A percentile compares a stretch with the other conserved stretches of the same genome.
These are phyloP conservation scores for Athene noctua DNA, from an alignment of 2,113 vertebrate genomes.

Conservation along the genomic window DNA sequence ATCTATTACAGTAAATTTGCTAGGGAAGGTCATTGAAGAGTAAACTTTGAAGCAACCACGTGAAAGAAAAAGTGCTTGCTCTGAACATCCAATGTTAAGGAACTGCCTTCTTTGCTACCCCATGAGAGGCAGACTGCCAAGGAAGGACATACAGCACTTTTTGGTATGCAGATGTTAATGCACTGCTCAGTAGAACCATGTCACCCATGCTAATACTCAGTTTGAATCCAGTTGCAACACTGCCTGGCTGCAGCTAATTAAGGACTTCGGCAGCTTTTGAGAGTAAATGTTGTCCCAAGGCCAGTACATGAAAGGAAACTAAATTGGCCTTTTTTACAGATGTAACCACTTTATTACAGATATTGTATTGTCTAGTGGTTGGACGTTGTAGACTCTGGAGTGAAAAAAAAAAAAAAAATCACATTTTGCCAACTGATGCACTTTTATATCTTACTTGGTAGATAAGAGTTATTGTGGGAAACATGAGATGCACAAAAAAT, in stretches of 20 bases:
- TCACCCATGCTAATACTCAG: background rate
- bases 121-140: background rate
- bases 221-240: background rate
- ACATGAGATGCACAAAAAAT: background rate
- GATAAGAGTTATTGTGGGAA: background rate
- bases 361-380: background rate
- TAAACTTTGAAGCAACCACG: background rate
- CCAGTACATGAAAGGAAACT: background rate
- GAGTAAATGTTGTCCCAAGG: background rate
- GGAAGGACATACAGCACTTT: background rate
- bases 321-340: background rate
- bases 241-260: background rate
- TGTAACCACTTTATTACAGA: background rate
- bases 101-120: background rate
- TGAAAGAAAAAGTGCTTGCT: background rate
- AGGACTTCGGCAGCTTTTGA: background rate
- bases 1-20: background rate
- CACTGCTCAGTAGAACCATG: background rate
- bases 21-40: background rate
- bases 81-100: background rate
- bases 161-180: background rate
- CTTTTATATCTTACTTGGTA: background rate
- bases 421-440: background rate
- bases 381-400: background rate
- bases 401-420: background rate